Evolutionary conservation across 2,888 invertebrate species (phyloP).

Genomic region (Ennomos fuscantarius): DNA sequence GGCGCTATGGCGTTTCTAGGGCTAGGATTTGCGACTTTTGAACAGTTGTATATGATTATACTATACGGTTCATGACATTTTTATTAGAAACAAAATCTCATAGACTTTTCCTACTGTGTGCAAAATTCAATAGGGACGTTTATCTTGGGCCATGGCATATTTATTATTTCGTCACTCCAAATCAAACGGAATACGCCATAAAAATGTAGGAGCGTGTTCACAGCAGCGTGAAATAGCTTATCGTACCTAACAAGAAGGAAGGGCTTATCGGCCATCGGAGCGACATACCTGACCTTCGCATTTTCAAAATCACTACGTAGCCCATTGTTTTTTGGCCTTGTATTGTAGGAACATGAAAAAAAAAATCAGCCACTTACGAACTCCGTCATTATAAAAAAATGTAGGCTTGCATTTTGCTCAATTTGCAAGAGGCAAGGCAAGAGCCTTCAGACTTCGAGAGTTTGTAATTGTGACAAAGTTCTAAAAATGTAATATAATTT

Average conservation of each 20-base stretch:
- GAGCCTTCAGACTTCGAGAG: too few species aligned
- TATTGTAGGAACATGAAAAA: slow-evolving; percentile 30
- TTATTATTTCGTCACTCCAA: not conserved
- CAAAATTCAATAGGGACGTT: too few species aligned
- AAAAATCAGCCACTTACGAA: slow-evolving; percentile 4
- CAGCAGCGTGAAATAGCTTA: slow-evolving; percentile 71
- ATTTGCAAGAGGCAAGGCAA: too few species aligned
- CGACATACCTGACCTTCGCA: slow-evolving; percentile 70
- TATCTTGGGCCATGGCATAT: too few species aligned
- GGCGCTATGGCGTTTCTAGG: too few species aligned
- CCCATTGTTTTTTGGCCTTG: slow-evolving; percentile 63
- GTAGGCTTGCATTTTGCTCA: slow-evolving; percentile 41
- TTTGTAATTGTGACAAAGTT: slow-evolving; percentile 6
- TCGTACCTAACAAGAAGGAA: slow-evolving; percentile 67
- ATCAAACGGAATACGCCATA: slow-evolving; percentile 33
- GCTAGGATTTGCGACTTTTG: too few species aligned
- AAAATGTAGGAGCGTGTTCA: slow-evolving; percentile 51
- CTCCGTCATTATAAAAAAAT: slow-evolving; percentile 37
- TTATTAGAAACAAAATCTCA: too few species aligned
- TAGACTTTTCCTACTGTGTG: too few species aligned
- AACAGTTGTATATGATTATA: too few species aligned
- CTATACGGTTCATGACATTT: too few species aligned
- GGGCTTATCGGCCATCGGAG: slow-evolving; percentile 68
- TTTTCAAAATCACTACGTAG: slow-evolving; percentile 74
- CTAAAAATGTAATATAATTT: slow-evolving; percentile 29